phyloP scores from a whole-genome alignment of 2,888 invertebrate genomes.

The Drosophila buzzatii region DNA sequence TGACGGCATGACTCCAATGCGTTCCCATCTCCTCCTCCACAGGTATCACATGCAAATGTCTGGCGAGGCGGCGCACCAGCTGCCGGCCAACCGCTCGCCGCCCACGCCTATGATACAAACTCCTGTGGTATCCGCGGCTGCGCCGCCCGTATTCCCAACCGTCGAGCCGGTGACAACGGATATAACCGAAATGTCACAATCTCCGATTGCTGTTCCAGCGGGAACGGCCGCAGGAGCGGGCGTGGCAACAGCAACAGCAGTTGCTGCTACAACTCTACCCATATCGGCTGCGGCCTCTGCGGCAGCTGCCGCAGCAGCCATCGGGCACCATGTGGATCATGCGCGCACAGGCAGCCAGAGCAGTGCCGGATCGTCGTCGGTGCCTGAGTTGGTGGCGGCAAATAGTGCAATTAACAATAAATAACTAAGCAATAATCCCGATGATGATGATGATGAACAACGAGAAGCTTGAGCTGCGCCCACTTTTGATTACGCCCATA shows the following conservation, averaged over 20 bases:
- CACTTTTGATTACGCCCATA: not conserved
- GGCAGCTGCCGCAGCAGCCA: constrained; percentile 51
- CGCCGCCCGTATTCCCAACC: constrained; percentile 84
- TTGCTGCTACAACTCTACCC: constrained; percentile 48
- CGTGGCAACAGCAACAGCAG: not conserved
- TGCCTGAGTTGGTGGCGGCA: constrained; percentile 78
- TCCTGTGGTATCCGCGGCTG: constrained; percentile 86
- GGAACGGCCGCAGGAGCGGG: constrained; percentile 79
- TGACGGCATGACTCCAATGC: not conserved
- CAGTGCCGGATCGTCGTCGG: constrained; percentile 82
- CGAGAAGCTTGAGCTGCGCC: constrained; percentile 25
- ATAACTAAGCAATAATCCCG: constrained; percentile 27
- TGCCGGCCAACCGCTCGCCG: constrained; percentile 88
- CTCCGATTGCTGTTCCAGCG: constrained; percentile 82
- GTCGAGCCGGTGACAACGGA: constrained; percentile 57
- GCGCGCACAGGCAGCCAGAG: constrained; percentile 89
- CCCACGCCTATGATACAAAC: constrained; percentile 90
- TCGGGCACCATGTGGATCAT: constrained; percentile 86
- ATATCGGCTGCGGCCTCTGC: constrained; percentile 36
- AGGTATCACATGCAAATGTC: constrained; percentile 93
- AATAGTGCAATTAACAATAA: constrained; percentile 77
- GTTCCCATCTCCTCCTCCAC: not conserved
- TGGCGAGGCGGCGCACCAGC: constrained; percentile 86
- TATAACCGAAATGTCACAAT: constrained; percentile 42
- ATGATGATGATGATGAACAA: constrained; percentile 27